These are phyloP conservation scores for Pemphredon lugubris DNA, from an alignment of 2,888 invertebrate genomes.

Conservation along the genomic window DNA sequence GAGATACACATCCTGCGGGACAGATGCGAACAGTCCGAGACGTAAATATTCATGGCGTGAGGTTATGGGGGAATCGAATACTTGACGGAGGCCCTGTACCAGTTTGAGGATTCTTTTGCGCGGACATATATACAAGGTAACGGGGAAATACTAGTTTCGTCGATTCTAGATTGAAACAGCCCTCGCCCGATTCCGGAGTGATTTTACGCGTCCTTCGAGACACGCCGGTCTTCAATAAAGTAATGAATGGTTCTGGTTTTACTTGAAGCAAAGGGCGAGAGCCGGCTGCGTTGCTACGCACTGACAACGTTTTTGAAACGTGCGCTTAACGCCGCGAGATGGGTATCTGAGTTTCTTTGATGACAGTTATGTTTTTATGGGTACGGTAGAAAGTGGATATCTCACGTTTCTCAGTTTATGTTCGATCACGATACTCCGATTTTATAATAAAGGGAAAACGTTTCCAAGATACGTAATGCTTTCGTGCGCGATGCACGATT, in stretches of 20 bases:
- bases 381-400: too few relatives aligned
- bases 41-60: constrained; percentile 47
- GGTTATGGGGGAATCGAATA: constrained; percentile 54
- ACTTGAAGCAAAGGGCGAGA: constrained; percentile 16
- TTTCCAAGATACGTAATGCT: too few relatives aligned
- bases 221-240: constrained; percentile 27
- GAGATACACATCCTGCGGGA: neutral
- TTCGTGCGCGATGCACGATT: too few relatives aligned
- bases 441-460: too few relatives aligned
- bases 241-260: constrained; percentile 11
- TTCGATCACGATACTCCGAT: neutral
- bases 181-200: too few relatives aligned
- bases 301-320: constrained; percentile 18
- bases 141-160: neutral
- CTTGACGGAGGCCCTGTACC: constrained; percentile 32
- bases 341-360: neutral
- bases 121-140: constrained; percentile 45
- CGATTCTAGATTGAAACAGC: too few relatives aligned
- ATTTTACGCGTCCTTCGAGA: too few relatives aligned
- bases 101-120: constrained; percentile 23
- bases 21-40: constrained; percentile 19
- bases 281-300: constrained; percentile 19
- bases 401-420: constrained; percentile 2
- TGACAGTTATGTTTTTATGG: neutral
- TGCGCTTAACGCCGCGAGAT: neutral